A percentile compares a stretch with the other conserved stretches of the same genome.
Evolutionary conservation across 2,888 invertebrate species (phyloP).

Genomic region (Tethea ocularis): DNA sequence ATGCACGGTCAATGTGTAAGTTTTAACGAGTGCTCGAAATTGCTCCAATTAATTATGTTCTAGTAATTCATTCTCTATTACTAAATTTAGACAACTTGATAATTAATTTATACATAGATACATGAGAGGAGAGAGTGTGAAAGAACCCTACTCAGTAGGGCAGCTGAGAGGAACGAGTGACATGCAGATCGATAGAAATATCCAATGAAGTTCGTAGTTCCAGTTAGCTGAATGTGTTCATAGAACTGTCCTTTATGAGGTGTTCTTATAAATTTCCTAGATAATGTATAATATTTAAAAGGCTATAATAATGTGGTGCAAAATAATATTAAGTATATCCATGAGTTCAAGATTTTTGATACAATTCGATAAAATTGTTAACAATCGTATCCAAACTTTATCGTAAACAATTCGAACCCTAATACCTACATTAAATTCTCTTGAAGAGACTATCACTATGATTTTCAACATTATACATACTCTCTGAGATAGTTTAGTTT

Average conservation of each 20-base stretch:
- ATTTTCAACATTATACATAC: constrained; percentile 41
- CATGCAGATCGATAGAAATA: constrained; percentile 32
- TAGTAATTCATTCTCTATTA: constrained; percentile 81
- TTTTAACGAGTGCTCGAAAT: constrained; percentile 83
- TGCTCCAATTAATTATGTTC: constrained; percentile 77
- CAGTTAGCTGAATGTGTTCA: constrained; percentile 13
- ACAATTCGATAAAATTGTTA: constrained; percentile 20
- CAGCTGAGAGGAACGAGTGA: constrained; percentile 29
- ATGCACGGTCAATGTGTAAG: constrained; percentile 80
- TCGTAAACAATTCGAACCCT: constrained; percentile 39
- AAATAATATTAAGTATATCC: constrained; percentile 36
- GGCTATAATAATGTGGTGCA: constrained; percentile 22
- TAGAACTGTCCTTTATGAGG: constrained; percentile 31
- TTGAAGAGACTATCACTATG: constrained; percentile 55
- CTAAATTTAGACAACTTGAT: constrained; percentile 73
- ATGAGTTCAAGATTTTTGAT: constrained; percentile 30
- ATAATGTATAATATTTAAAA: constrained; percentile 27
- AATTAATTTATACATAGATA: constrained; percentile 73
- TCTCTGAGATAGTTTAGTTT: constrained; percentile 28
- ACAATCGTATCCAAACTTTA: constrained; percentile 27
- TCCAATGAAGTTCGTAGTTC: constrained; percentile 29
- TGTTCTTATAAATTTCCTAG: constrained; percentile 36
- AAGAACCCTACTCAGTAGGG: constrained; percentile 49
- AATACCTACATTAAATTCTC: constrained; percentile 51
- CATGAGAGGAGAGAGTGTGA: constrained; percentile 59